A percentile compares a stretch with the other conserved stretches of the same genome.
Evolutionary conservation across 2,113 vertebrate species (phyloP).

Genomic region (Entomyzon cyanotis): DNA sequence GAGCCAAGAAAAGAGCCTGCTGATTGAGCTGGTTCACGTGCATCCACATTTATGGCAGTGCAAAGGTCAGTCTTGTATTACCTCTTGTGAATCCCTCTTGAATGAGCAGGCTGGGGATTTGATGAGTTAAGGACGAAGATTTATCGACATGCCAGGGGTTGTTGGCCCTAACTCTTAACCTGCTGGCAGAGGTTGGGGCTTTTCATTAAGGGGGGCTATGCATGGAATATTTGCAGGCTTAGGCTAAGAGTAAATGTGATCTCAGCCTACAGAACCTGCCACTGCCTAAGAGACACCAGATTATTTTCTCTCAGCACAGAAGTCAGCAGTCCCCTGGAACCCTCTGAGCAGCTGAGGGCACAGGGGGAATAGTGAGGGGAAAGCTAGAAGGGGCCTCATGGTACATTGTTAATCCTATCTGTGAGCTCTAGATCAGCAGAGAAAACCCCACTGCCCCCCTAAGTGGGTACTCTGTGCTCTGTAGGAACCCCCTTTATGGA

Average conservation of each 20-base stretch:
- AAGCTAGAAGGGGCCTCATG: not conserved
- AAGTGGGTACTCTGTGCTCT: not conserved
- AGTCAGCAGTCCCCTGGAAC: not conserved
- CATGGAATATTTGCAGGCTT: not conserved
- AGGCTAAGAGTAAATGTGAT: not conserved
- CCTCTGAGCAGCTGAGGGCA: not conserved
- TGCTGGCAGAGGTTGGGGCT: not conserved
- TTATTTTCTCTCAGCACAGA: not conserved
- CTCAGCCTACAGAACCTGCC: too few species aligned
- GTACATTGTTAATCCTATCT: rapidly evolving
- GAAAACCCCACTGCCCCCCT: rapidly evolving
- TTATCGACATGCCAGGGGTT: not conserved
- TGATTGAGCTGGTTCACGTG: not conserved
- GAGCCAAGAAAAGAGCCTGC: not conserved
- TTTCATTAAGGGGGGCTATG: not conserved
- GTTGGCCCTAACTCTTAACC: slow-evolving; percentile 11
- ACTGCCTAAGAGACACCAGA: not conserved
- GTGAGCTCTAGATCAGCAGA: not conserved
- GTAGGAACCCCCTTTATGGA: rapidly evolving
- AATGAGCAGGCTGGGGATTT: not conserved
- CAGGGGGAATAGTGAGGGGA: not conserved
- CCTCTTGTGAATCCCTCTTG: not conserved
- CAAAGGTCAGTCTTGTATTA: not conserved
- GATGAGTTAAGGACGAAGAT: not conserved
- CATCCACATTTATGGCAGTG: not conserved